Percentiles rank a stretch among this genome's conserved stretches.
Conservation (phyloP, 2,797 vertebrate genomes). For the Champsocephalus gunnari region DNA sequence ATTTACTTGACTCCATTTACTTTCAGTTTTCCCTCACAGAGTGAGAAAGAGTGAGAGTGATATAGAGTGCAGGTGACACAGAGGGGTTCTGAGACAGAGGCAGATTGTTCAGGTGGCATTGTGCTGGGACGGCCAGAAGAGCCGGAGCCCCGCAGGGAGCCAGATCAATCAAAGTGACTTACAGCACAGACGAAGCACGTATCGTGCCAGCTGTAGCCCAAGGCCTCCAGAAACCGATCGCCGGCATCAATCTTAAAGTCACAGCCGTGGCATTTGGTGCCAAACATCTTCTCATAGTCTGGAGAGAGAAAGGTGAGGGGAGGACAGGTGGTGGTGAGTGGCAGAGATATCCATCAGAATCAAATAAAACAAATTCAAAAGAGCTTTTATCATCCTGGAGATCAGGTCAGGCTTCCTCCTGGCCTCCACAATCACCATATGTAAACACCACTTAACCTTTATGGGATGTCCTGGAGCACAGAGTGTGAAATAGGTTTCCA, state of each 20-base stretch:
- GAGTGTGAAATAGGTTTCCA: slow-evolving; percentile 36
- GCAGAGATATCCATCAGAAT: slow-evolving; percentile 22
- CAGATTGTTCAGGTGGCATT: slow-evolving; percentile 64
- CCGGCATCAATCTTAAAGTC: slow-evolving; percentile 99
- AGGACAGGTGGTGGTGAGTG: not conserved
- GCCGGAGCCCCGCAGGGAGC: slow-evolving; percentile 48
- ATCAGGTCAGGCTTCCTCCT: slow-evolving; percentile 29
- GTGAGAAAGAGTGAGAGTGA: slow-evolving; percentile 20
- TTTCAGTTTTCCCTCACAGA: slow-evolving; percentile 39
- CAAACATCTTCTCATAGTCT: slow-evolving; percentile 99
- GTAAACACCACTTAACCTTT: slow-evolving; percentile 51
- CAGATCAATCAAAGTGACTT: slow-evolving; percentile 85
- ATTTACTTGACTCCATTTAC: slow-evolving; percentile 54
- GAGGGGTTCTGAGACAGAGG: slow-evolving; percentile 46
- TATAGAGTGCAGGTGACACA: slow-evolving; percentile 41
- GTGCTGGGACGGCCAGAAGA: slow-evolving; percentile 52
- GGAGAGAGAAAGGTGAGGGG: slow-evolving; percentile 7
- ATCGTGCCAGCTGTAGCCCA: slow-evolving; percentile 99
- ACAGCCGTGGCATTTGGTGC: slow-evolving; percentile 98
- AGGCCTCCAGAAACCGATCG: slow-evolving; percentile 97
- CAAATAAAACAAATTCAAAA: slow-evolving; percentile 34
- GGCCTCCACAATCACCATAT: slow-evolving; percentile 9
- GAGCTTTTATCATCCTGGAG: slow-evolving; percentile 20
- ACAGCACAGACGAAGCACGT: slow-evolving; percentile 99
- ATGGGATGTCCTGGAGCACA: slow-evolving; percentile 11